A percentile compares a stretch with the other conserved stretches of the same genome.
Evolutionary conservation across 2,113 vertebrate genomes (phyloP).

Genomic region (Eira barbara): DNA sequence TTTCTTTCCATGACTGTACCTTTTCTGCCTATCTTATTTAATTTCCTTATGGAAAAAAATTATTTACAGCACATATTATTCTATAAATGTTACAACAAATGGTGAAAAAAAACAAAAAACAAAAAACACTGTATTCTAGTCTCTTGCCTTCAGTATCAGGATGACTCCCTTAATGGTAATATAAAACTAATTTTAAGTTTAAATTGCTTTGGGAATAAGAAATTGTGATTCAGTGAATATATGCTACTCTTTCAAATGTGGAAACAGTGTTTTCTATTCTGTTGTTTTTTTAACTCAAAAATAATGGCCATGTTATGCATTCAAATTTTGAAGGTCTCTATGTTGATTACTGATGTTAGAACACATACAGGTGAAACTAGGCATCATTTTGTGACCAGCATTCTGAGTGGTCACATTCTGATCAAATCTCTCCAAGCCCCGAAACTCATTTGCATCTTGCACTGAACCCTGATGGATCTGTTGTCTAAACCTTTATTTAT

Average conservation of each 20-base stretch:
- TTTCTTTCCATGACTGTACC: background rate
- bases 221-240: background rate
- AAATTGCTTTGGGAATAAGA: background rate
- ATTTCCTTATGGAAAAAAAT: conserved; percentile 17
- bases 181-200: conserved; percentile 21
- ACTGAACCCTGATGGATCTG: background rate
- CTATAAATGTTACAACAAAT: background rate
- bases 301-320: background rate
- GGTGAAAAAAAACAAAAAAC: background rate
- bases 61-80: background rate
- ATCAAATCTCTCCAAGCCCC: background rate
- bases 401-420: background rate
- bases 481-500: background rate
- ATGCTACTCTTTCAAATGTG: background rate
- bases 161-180: background rate
- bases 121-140: background rate
- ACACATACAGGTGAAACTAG: background rate
- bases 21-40: background rate
- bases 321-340: background rate
- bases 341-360: background rate
- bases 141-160: background rate
- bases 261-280: background rate
- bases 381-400: background rate
- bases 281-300: background rate
- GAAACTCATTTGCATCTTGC: background rate